A percentile compares a stretch with the other conserved stretches of the same genome.
Conservation (phyloP, 1,140 invertebrate species). For the Platyscapa corneri region DNA sequence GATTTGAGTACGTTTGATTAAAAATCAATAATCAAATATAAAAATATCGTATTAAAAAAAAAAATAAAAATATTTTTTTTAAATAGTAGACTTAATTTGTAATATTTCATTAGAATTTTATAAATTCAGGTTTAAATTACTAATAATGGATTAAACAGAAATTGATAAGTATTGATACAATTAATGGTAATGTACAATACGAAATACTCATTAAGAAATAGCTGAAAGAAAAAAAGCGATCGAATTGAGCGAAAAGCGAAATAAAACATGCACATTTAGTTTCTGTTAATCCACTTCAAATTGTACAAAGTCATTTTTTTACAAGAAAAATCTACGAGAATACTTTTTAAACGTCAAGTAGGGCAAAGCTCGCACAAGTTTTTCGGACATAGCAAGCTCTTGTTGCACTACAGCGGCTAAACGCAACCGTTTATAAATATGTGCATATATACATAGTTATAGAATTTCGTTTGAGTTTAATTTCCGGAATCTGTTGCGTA, state of each 20-base stretch:
- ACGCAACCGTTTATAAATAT: not conserved
- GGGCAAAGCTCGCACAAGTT: not conserved
- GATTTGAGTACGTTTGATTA: too few relatives aligned
- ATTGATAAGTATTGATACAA: not conserved
- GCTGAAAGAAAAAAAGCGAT: not conserved
- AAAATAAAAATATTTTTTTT: too few relatives aligned
- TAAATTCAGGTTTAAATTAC: not conserved
- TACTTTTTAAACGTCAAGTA: not conserved
- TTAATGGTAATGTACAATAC: not conserved
- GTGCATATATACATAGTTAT: not conserved
- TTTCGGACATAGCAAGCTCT: not conserved
- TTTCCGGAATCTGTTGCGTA: constrained; percentile 13
- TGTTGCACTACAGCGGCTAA: too few relatives aligned
- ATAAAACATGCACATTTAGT: not conserved
- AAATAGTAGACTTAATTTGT: too few relatives aligned
- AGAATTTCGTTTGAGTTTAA: constrained; percentile 15
- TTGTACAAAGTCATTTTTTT: not conserved
- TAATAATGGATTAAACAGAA: not conserved
- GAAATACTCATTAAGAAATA: not conserved
- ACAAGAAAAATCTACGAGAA: not conserved
- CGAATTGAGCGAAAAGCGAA: not conserved
- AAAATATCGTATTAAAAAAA: too few relatives aligned
- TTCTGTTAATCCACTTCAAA: not conserved
- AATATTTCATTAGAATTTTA: not conserved
- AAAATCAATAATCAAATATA: too few relatives aligned